phyloP scores from a whole-genome alignment of 1,140 invertebrate species.

The Cylas formicarius region DNA sequence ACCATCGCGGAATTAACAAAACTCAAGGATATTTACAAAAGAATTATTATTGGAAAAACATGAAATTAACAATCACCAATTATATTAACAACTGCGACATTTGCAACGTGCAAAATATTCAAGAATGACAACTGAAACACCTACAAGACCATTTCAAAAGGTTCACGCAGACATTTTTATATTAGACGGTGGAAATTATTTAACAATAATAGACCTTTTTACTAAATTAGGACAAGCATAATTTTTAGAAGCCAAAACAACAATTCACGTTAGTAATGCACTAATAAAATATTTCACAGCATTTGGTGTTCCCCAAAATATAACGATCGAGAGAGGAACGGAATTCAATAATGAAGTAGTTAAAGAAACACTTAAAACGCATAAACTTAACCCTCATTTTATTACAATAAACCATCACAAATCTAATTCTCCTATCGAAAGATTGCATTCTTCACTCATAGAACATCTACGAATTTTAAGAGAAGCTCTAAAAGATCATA shows the following conservation, averaged over 20 bases:
- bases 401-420: not conserved
- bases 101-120: no score
- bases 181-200: no score
- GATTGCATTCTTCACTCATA: not conserved
- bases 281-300: slow-evolving; percentile 16
- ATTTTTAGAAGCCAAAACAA: slow-evolving; percentile 2
- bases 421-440: not conserved
- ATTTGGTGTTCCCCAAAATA: slow-evolving; percentile 15
- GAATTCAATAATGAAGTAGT: slow-evolving; percentile 24
- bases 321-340: slow-evolving; percentile 18
- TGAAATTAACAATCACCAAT: slow-evolving; percentile 9
- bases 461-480: not conserved
- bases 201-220: slow-evolving; percentile 16
- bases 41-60: slow-evolving; percentile 9
- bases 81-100: no score
- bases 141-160: no score
- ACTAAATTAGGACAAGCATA: slow-evolving; percentile 13
- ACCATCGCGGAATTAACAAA: slow-evolving; percentile 14
- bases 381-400: not conserved
- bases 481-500: not conserved
- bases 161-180: no score
- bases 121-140: slow-evolving; percentile 7
- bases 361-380: not conserved
- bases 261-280: slow-evolving; percentile 6
- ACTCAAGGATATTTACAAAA: slow-evolving; percentile 11